Base-by-base conservation (phyloP, 2,113 vertebrate species). In the Micronycteris hirsuta region DNA sequence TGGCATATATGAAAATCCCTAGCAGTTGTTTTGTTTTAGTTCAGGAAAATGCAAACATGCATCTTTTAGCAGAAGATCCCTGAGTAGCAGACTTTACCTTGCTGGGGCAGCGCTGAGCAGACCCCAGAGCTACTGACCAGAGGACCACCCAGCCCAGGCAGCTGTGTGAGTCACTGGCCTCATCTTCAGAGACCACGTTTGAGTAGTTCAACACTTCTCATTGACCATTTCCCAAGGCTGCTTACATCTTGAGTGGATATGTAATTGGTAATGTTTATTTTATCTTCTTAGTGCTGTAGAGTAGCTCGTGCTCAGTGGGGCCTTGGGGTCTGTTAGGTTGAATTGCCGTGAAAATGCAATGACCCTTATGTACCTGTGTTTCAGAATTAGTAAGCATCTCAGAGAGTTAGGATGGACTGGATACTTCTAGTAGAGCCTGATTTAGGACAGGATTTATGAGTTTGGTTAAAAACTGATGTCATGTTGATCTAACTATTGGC, bases 31-130 rank as follows among this genome's bases (percentile, higher is more conserved):
- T 58, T 84, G n/a, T 68, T 92, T 85, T 7, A 31, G 61, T 71
- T 89, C n/a, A 77, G 67, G 41, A 81, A 94, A 85, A 95, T 71
- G 67, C 31, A 85, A 47, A 65, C 19, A 33, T 38, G 24, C 45
- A n/a, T 45, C 67, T 82, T 77, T 71, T 58, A 43, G 47, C 5
- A 52, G 73, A 93, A 81, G 36, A 71, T 2, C 22, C 31, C 38
- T 41, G 26, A 58, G 31, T 0, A 0, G 76, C 47, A 24, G 28
- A 26, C 7, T 41, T n/a, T 3, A 14, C 58, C 11, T 78, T 11
- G 4, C 22, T 31, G 17, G 41, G 68, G 36, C 22, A 70, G 33
- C 36, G n/a, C 87, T 94, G 76, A 74, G 45, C 22, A 84, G 63
- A 83, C 4, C 19, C 41, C 49, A 6, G 16, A 54, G 24, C 28